Evolutionary conservation across 2,888 invertebrate species (phyloP), one percentile per base, ranked within the genome.

Genomic region (Stratiomys singularior): DNA sequence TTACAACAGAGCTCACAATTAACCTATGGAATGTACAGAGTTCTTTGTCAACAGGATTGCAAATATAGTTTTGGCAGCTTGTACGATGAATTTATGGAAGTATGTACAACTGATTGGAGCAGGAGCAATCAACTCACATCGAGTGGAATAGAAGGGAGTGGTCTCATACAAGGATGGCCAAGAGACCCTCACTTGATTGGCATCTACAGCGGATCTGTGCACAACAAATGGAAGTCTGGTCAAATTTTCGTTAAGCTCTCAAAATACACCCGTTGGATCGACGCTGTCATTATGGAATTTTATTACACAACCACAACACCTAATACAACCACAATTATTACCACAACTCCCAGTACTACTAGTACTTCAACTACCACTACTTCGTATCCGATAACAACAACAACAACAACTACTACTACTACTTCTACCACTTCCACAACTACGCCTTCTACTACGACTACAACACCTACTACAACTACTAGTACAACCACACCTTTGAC

Each of bases 21-120:
- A 28, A 67, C 78, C 15, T 82, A 82, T 44, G 81, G 80, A 0
- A 60, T 80, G 27, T 80, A 77, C 11, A 67, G 9, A 18, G n/a
- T 81, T 4, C 18, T 69, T n/a, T 13, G 76, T 0, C 37, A 47
- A 28, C 13, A 64, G 0, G 56, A 37, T 1, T 81, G 81, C 66
- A 67, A 77, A 11, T 3, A 27, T 0, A 28, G 1, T 7, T 64
- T 23, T 21, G 37, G 47, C 11, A 5, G 0, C 1, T 18, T 46
- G 1, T 80, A 69, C n/a, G 80, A 80, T 11, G 78, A 79, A 21
- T 80, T 47, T 47, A 13, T 76, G 1, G 69, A 80, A 28, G 7
- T 79, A 0, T 80, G 81, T 15, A 58, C 79, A 1, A 21, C 37
- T 7, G 58, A 69, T 0, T 81, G 76, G 72, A 64, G 56, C 18